Conservation (phyloP, 2,888 invertebrate species). For the Oegoconia quadripuncta region DNA sequence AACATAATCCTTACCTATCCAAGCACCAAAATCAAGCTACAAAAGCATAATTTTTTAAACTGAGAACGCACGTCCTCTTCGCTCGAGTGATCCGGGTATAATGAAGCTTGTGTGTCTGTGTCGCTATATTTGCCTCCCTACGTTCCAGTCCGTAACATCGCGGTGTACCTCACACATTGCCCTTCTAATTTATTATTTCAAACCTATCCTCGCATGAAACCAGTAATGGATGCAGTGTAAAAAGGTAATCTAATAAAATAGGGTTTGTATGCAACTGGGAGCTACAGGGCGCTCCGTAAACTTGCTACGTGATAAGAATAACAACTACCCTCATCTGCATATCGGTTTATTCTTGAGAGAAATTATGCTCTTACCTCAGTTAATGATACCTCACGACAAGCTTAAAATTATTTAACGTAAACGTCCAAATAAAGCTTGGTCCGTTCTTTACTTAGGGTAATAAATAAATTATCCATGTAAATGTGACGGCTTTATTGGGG, state of each 20-base stretch:
- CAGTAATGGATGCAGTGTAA: conserved; percentile 22
- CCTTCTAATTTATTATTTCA: too few species aligned
- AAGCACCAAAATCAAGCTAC: not conserved
- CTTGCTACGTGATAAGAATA: conserved; percentile 46
- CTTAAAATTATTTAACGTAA: conserved; percentile 4
- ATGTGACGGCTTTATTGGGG: conserved; percentile 14
- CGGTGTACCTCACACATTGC: not conserved
- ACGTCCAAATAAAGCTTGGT: not conserved
- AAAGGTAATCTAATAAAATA: conserved; percentile 23
- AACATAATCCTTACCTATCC: not conserved
- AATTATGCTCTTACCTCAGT: conserved; percentile 32
- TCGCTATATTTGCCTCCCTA: not conserved
- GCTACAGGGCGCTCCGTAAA: conserved; percentile 35
- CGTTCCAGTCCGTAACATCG: not conserved
- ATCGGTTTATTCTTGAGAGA: conserved; percentile 24
- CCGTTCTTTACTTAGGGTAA: not conserved
- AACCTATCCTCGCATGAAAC: not conserved
- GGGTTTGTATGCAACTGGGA: conserved; percentile 1
- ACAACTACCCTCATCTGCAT: conserved; percentile 43
- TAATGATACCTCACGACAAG: conserved; percentile 33
- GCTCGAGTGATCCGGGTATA: conserved; percentile 22
- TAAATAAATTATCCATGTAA: not conserved
- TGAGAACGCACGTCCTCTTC: conserved; percentile 16
- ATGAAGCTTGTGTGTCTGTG: conserved; percentile 28
- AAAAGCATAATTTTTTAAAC: not conserved